Evolutionary conservation across 2,113 vertebrate genomes (phyloP).

Genomic region (Cephalopholis sonnerati): DNA sequence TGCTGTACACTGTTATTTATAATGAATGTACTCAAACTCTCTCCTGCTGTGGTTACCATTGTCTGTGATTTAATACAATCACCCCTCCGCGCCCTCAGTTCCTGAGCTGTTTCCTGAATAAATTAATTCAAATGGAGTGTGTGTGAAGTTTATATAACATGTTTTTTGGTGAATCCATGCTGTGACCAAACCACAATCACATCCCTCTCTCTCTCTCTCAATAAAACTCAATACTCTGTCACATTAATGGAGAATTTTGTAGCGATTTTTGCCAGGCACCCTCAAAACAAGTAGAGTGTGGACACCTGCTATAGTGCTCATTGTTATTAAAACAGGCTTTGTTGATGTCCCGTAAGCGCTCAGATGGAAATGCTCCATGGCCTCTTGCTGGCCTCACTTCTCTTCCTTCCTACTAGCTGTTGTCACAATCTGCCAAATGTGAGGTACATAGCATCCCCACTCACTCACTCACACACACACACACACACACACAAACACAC

Average conservation of each 20-base stretch:
- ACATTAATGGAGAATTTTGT: conserved; percentile 49
- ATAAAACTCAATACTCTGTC: conserved; percentile 61
- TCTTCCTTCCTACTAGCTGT: conserved; percentile 72
- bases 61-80: conserved; percentile 56
- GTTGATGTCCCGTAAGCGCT: conserved; percentile 63
- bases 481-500: conserved; percentile 11
- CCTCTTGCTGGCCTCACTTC: conserved; percentile 61
- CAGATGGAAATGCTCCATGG: conserved; percentile 72
- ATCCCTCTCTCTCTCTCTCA: conserved; percentile 29
- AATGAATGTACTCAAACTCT: conserved; percentile 48
- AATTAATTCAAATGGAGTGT: conserved; percentile 61
- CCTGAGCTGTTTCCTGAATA: conserved; percentile 58
- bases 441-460: conserved; percentile 47
- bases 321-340: conserved; percentile 74
- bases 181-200: conserved; percentile 48
- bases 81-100: conserved; percentile 39
- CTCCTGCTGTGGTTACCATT: conserved; percentile 43
- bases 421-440: conserved; percentile 62
- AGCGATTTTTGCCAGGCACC: conserved; percentile 52
- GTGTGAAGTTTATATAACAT: conserved; percentile 64
- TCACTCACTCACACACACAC: conserved; percentile 15
- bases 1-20: conserved; percentile 8
- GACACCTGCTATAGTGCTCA: conserved; percentile 75
- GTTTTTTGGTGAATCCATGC: conserved; percentile 62
- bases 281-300: conserved; percentile 60